Evolutionary conservation across 1,140 invertebrate species (phyloP).

Genomic region (Drusus annulatus): DNA sequence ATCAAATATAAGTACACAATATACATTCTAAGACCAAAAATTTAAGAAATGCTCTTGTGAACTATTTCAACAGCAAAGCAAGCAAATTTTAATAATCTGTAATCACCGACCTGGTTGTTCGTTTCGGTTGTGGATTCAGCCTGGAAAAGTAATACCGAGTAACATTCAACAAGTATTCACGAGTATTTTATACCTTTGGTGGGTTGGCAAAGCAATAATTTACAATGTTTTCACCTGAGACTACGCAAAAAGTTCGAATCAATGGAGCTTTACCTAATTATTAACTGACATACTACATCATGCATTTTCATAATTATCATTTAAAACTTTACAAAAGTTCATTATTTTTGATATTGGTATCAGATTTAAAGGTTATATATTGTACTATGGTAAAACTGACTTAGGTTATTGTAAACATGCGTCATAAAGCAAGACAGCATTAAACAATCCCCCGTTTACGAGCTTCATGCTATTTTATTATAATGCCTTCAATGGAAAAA

Average conservation of each 20-base stretch:
- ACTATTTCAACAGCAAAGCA: slow-evolving; percentile 32
- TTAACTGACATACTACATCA: no score
- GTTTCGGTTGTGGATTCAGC: slow-evolving; percentile 52
- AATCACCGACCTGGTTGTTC: slow-evolving; percentile 56
- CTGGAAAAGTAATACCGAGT: slow-evolving; percentile 52
- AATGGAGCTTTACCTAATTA: no score
- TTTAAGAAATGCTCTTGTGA: no score
- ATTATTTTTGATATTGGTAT: no score
- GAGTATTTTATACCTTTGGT: background rate
- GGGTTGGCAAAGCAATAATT: background rate
- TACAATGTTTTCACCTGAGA: background rate
- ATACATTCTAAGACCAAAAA: slow-evolving; percentile 50
- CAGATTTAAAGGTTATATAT: no score
- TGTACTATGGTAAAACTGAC: no score
- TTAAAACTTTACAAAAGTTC: no score
- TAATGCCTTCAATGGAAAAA: no score
- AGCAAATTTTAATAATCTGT: slow-evolving; percentile 29
- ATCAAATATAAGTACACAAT: slow-evolving; percentile 13
- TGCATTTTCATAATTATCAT: no score
- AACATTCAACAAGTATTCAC: slow-evolving; percentile 37
- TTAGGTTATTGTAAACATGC: background rate
- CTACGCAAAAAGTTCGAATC: background rate
- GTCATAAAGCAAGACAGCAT: background rate
- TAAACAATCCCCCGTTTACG: background rate
- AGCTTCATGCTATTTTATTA: background rate